These are phyloP conservation scores for Mycteria americana DNA, from an alignment of 2,797 vertebrate species.

Conservation along the genomic window DNA sequence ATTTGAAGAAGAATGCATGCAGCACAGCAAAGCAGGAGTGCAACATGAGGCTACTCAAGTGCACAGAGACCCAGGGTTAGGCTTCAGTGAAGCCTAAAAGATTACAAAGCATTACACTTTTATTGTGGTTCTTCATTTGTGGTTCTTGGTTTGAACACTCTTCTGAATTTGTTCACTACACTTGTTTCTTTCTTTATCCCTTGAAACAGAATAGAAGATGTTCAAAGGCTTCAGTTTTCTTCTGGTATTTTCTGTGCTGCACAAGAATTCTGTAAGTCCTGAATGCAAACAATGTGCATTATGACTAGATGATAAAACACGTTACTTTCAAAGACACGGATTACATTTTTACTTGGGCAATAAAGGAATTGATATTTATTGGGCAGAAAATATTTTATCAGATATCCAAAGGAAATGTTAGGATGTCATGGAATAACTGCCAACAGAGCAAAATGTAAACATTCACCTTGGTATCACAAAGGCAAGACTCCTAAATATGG, in stretches of 20 bases:
- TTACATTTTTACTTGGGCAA: neutral
- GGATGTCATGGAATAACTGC: neutral
- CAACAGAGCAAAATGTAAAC: neutral
- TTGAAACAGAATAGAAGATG: neutral
- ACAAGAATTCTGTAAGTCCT: neutral
- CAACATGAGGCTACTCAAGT: neutral
- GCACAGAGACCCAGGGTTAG: neutral
- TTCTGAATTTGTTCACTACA: neutral
- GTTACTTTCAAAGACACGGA: neutral
- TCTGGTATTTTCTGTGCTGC: neutral
- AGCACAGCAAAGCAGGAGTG: neutral
- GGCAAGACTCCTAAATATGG: neutral
- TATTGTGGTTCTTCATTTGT: neutral
- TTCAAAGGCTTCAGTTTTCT: neutral
- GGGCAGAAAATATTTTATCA: neutral
- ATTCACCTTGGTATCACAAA: neutral
- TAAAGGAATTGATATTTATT: neutral
- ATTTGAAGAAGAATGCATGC: neutral
- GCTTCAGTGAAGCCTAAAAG: neutral
- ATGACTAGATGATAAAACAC: neutral
- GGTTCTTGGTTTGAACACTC: neutral
- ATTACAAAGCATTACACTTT: neutral
- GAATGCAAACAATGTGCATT: neutral
- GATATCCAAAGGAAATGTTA: neutral
- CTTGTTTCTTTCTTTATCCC: neutral